Evolutionary conservation across 1,140 invertebrate genomes (phyloP).

Genomic region (Berghia stephanieae): DNA sequence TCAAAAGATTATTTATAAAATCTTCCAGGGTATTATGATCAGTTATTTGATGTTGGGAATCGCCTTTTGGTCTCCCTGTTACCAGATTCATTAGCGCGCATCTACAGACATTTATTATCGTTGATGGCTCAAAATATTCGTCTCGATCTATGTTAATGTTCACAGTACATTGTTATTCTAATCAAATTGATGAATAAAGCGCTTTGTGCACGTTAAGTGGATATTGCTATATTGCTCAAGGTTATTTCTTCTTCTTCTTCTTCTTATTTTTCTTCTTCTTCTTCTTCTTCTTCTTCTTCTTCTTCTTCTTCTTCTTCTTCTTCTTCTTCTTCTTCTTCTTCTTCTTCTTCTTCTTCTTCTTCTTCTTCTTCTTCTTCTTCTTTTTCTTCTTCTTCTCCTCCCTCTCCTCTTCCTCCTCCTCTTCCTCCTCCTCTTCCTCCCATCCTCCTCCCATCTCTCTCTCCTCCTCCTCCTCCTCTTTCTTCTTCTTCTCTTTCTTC

Average conservation of each 20-base stretch:
- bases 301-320: neutral
- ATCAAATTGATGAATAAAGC: no score
- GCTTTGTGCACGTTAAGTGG: no score
- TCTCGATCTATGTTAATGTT: no score
- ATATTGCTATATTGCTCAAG: no score
- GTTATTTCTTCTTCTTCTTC: constrained; percentile 20
- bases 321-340: neutral
- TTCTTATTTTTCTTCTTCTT: constrained; percentile 5
- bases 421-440: neutral
- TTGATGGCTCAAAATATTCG: no score
- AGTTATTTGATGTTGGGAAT: no score
- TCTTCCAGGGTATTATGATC: no score
- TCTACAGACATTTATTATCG: no score
- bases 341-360: neutral
- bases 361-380: neutral
- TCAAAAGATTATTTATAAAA: no score
- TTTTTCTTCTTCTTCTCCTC: neutral
- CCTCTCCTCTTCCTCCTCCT: neutral
- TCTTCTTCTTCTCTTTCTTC: neutral
- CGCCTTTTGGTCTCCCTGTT: no score
- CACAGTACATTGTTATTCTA: no score
- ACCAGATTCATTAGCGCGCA: no score
- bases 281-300: neutral
- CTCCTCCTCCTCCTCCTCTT: neutral
- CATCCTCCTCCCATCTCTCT: neutral